Conservation (phyloP, 2,797 vertebrate genomes). For the Erithacus rubecula region DNA sequence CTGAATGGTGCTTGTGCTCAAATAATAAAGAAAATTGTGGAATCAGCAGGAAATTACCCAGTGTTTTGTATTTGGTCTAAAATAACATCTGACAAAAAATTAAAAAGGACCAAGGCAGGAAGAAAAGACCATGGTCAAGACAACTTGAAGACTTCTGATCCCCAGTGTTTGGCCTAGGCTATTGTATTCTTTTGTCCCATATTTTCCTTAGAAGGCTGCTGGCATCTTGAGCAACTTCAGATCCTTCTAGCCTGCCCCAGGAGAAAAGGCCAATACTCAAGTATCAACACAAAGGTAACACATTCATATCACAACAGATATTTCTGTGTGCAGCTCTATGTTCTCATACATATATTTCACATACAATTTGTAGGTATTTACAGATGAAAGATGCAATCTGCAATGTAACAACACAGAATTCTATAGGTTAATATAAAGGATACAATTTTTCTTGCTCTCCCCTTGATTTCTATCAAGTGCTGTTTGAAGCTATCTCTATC, state of each 20-base stretch:
- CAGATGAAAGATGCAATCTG: background rate
- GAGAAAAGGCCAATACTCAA: background rate
- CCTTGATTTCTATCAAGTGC: background rate
- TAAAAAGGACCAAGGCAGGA: background rate
- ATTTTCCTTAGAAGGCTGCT: background rate
- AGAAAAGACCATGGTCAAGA: background rate
- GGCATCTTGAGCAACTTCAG: background rate
- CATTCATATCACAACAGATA: background rate
- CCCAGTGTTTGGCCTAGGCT: background rate
- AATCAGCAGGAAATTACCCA: background rate
- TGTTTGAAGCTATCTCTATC: background rate
- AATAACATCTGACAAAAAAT: background rate
- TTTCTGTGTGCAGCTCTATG: background rate
- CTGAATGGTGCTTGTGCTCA: background rate
- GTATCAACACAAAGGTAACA: background rate
- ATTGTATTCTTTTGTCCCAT: background rate
- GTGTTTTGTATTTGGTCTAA: background rate
- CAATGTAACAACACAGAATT: background rate
- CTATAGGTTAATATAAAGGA: background rate
- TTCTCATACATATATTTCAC: background rate
- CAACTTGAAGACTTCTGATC: background rate
- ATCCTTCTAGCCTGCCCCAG: background rate
- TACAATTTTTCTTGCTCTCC: background rate
- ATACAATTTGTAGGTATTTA: background rate
- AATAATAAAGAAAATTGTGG: background rate